Evolutionary conservation across 2,113 vertebrate species (phyloP).

Genomic region (Ammodytes marinus): DNA sequence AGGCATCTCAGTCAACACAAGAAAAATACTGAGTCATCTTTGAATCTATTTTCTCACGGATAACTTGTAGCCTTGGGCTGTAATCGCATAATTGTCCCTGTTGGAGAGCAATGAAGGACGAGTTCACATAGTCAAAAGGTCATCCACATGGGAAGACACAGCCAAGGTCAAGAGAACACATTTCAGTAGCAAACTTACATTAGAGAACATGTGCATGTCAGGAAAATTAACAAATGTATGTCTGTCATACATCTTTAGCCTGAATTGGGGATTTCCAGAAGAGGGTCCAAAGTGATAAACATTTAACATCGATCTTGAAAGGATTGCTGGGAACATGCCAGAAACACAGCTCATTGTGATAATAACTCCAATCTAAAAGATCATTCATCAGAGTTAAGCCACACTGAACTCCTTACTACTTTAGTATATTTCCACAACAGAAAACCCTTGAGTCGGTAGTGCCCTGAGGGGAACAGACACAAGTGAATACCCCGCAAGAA

Average conservation of each 20-base stretch:
- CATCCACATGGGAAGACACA: not conserved
- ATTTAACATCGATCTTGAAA: not conserved
- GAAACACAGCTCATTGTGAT: not conserved
- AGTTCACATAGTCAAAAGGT: slow-evolving; percentile 9
- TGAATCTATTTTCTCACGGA: slow-evolving; percentile 33
- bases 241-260: not conserved
- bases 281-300: not conserved
- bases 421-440: slow-evolving; percentile 48
- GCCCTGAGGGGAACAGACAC: slow-evolving; percentile 25
- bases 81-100: slow-evolving; percentile 6
- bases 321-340: not conserved
- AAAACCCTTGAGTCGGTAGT: slow-evolving; percentile 3
- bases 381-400: slow-evolving; percentile 29
- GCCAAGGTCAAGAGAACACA: slow-evolving; percentile 7
- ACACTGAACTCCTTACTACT: slow-evolving; percentile 9
- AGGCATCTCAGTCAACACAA: slow-evolving; percentile 8
- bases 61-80: slow-evolving; percentile 41
- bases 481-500: slow-evolving; percentile 19
- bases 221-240: not conserved
- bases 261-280: not conserved
- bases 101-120: slow-evolving; percentile 10
- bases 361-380: not conserved
- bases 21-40: slow-evolving; percentile 45
- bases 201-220: not conserved
- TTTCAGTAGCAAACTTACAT: not conserved